phyloP scores from a whole-genome alignment of 1,140 invertebrate species.

The Delia radicum region DNA sequence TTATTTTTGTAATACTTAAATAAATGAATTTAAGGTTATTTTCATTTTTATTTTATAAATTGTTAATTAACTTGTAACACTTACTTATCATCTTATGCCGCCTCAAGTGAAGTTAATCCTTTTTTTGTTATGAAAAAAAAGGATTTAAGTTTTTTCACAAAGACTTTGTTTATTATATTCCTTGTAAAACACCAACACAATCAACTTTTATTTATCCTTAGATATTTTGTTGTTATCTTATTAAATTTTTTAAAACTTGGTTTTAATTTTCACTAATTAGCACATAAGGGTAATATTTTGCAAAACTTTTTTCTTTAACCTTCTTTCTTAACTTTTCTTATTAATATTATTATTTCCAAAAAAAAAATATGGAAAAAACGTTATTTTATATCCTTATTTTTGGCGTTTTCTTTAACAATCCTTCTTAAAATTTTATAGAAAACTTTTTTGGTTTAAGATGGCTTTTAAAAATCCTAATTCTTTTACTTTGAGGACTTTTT shows the following conservation, averaged over 20 bases:
- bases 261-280: not conserved
- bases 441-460: too few relatives aligned
- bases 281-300: not conserved
- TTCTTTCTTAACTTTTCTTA: not conserved
- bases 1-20: not conserved
- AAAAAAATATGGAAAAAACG: too few relatives aligned
- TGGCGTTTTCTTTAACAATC: too few relatives aligned
- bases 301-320: not conserved
- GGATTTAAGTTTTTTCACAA: not conserved
- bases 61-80: slow-evolving; percentile 15
- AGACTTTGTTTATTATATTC: not conserved
- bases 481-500: too few relatives aligned
- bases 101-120: slow-evolving; percentile 22
- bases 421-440: too few relatives aligned
- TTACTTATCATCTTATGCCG: slow-evolving; percentile 24
- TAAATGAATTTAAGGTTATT: not conserved
- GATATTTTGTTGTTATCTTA: not conserved
- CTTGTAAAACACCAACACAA: not conserved
- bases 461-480: too few relatives aligned
- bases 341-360: not conserved
- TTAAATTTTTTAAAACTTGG: not conserved
- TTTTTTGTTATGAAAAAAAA: not conserved
- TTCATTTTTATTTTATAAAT: not conserved
- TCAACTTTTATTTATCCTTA: not conserved
- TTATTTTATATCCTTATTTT: not conserved